Conservation (phyloP, 2,113 vertebrate genomes). For the Cichladusa arquata region DNA sequence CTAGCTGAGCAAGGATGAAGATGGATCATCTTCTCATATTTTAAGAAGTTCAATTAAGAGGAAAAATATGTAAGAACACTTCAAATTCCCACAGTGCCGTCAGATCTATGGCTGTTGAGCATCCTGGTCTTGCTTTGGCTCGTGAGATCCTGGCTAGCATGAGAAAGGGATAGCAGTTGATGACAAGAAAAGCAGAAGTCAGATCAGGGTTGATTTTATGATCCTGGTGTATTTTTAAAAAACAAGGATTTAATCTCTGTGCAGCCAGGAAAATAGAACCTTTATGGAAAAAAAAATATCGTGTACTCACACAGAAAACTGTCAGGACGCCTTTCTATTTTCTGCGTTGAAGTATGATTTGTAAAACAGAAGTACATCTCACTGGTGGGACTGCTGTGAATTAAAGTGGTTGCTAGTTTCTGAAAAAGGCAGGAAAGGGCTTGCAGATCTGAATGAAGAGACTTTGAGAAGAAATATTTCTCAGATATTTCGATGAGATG, state of each 20-base stretch:
- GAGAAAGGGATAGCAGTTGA: neutral
- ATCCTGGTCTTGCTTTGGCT: neutral
- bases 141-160: neutral
- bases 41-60: neutral
- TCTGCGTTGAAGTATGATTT: neutral
- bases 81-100: neutral
- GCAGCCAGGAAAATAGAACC: neutral
- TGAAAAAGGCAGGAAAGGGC: neutral
- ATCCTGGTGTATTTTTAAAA: neutral
- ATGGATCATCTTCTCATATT: neutral
- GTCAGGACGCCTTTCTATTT: neutral
- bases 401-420: neutral
- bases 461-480: neutral
- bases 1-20: neutral
- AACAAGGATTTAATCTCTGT: neutral
- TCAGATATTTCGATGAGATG: neutral
- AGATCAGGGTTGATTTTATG: neutral
- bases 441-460: neutral
- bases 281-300: neutral
- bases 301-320: neutral
- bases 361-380: neutral
- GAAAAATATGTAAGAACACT: neutral
- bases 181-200: neutral
- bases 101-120: neutral
- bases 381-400: neutral